Evolutionary conservation across 2,113 vertebrate species (phyloP).

Genomic region (Cyanistes caeruleus): DNA sequence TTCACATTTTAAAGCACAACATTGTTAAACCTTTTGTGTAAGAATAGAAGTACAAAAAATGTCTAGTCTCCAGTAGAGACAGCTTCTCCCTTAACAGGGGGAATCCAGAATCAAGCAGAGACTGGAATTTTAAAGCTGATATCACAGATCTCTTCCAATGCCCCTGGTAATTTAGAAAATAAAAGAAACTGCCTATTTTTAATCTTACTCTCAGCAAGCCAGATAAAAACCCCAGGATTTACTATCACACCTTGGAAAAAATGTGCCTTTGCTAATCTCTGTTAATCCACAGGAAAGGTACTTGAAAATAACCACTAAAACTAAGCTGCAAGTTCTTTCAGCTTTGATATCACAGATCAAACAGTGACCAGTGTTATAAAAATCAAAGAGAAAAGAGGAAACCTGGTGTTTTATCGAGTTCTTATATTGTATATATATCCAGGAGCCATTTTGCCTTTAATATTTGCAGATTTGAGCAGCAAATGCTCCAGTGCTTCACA

Average conservation of each 20-base stretch:
- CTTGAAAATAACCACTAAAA: constrained; percentile 24
- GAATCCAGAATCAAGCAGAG: constrained; percentile 3
- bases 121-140: constrained; percentile 16
- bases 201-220: constrained; percentile 13
- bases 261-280: constrained; percentile 3
- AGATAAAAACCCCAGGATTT: neutral
- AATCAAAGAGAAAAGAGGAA: neutral
- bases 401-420: neutral
- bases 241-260: neutral
- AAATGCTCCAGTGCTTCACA: constrained; percentile 13
- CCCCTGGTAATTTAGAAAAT: neutral
- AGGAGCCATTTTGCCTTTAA: neutral
- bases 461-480: constrained; percentile 66
- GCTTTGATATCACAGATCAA: constrained; percentile 31
- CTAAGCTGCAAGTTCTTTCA: neutral
- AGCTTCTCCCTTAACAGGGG: neutral
- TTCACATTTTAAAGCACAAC: neutral
- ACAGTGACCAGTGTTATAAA: neutral
- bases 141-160: neutral
- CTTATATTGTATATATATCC: neutral
- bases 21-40: neutral
- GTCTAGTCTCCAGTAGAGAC: neutral
- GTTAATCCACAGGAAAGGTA: constrained; percentile 6
- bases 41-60: neutral
- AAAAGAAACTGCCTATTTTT: constrained; percentile 1